phyloP scores from a whole-genome alignment of 1,140 invertebrate species.

The Eriosoma lanigerum region DNA sequence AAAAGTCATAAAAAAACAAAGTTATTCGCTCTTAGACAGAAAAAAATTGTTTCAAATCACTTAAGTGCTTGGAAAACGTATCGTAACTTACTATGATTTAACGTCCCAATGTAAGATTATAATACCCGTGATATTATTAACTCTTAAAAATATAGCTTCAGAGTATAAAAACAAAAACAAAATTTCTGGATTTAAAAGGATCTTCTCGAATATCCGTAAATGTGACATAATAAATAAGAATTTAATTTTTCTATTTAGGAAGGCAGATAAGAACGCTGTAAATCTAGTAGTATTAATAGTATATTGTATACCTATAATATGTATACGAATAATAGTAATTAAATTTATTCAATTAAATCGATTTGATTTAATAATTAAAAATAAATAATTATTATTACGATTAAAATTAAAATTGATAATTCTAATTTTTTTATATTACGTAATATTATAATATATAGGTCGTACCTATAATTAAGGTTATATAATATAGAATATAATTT shows the following conservation, averaged over 20 bases:
- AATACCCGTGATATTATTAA: constrained; percentile 14
- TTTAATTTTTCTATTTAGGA: neutral
- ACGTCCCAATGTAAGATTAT: constrained; percentile 29
- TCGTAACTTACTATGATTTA: constrained; percentile 38
- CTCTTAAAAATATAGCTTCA: neutral
- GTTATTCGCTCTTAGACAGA: neutral
- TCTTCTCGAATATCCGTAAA: neutral
- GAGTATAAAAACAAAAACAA: neutral
- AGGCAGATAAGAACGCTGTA: too few relatives aligned
- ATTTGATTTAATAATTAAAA: too few relatives aligned
- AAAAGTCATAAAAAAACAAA: neutral
- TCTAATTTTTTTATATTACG: too few relatives aligned
- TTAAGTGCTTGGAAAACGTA: constrained; percentile 20
- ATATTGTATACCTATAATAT: too few relatives aligned
- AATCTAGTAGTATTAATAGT: too few relatives aligned
- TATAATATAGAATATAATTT: too few relatives aligned
- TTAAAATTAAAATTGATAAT: too few relatives aligned
- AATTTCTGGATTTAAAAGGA: neutral
- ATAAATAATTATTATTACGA: too few relatives aligned
- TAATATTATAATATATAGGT: too few relatives aligned
- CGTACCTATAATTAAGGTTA: too few relatives aligned
- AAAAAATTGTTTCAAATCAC: constrained; percentile 43
- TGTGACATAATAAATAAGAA: constrained; percentile 8
- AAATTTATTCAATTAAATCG: too few relatives aligned
- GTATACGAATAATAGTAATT: too few relatives aligned